Base-by-base conservation (phyloP, 2,113 vertebrate genomes). In the Vulpes ferrilata region DNA sequence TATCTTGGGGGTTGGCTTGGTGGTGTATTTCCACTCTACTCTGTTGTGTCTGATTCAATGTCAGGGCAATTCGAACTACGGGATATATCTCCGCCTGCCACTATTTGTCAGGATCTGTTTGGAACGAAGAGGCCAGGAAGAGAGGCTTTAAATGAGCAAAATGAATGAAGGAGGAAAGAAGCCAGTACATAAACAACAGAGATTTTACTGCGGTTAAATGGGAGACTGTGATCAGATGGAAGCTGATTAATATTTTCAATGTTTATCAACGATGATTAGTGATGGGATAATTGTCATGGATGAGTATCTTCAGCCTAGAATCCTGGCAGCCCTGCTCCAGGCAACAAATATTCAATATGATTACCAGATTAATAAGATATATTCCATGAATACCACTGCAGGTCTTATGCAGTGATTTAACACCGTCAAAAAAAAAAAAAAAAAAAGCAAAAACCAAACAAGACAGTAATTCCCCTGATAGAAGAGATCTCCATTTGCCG, bases 191-290 rank as follows among this genome's bases (percentile, higher is more conserved):
- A 93, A 98, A 97, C 96, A 97, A 85, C 92, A 92, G 96, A 96
- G 96, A 90, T 94, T 92, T 93, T 92, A 35, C 93, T 97, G 89
- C 51, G 76, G 76, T 93, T 97, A 84, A 93, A 57, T 53, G 87
- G 88, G 80, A 67, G 65, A 93, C 86, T 97, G 57, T 90, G 96
- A 98, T 98, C 97, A 98, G 97, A 98, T 97, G 97, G 97, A 92
- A 94, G 97, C 95, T 97, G 96, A 98, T 96, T 98, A 95, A 97
- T 97, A 96, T 96, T 97, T 95, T 96, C 96, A 98, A 74, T 97
- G 90, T 97, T 98, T 98, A 96, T 95, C 97, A 97, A 35, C 13
- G 90, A 97, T 96, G 96, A 97, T 90, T 90, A 93, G 95, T 94
- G 94, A 97, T 97, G 95, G 95, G 85, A 89, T 96, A 96, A 90